Evolutionary conservation across 2,888 invertebrate genomes (phyloP).

Genomic region (Phaonia tiefii): DNA sequence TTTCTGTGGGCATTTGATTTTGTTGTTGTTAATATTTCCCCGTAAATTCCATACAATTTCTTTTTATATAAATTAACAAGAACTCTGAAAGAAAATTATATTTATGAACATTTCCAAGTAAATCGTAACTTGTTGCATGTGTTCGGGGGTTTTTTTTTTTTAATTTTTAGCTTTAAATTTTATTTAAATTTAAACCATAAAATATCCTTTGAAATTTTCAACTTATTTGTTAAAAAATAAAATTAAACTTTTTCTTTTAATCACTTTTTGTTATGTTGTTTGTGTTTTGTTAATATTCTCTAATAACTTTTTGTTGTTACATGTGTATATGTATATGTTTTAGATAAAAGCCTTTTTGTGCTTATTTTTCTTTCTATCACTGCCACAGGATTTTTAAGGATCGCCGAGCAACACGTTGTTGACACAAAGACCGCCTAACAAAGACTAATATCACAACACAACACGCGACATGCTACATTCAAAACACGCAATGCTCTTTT

Average conservation of each 20-base stretch:
- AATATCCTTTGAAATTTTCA: too few species aligned
- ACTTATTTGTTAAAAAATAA: too few species aligned
- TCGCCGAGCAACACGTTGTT: conserved; percentile 77
- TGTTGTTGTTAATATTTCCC: too few species aligned
- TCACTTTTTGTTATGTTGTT: too few species aligned
- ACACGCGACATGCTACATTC: conserved; percentile 62
- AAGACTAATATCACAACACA: conserved; percentile 74
- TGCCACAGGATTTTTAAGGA: conserved; percentile 40
- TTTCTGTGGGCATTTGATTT: neutral
- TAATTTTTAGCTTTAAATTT: conserved; percentile 17
- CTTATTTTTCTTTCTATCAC: conserved; percentile 15
- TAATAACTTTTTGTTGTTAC: too few species aligned
- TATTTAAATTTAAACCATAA: too few species aligned
- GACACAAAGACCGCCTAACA: conserved; percentile 78
- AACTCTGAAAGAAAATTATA: neutral
- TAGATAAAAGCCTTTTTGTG: conserved; percentile 15
- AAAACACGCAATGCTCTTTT: conserved; percentile 65
- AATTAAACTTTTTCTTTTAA: too few species aligned
- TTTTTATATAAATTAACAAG: too few species aligned
- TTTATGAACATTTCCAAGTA: neutral
- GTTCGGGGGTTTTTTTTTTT: neutral
- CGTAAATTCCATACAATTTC: too few species aligned
- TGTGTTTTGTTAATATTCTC: too few species aligned
- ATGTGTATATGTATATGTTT: too few species aligned
- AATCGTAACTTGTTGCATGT: conserved; percentile 36